Conservation (phyloP, 2,888 invertebrate genomes). For the Nycteola revayana region DNA sequence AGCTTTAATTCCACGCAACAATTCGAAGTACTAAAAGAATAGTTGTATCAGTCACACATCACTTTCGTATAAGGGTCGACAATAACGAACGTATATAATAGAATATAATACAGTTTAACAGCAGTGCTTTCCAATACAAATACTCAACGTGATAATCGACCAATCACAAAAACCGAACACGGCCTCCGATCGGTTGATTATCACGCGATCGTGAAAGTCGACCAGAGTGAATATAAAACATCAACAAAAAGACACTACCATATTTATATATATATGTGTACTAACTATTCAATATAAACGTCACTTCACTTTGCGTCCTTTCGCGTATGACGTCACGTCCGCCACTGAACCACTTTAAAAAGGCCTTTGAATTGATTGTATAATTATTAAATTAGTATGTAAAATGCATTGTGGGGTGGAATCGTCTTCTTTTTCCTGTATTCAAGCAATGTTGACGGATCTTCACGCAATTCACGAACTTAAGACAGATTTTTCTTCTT, state of each 20-base stretch:
- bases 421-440: not conserved
- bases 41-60: constrained; percentile 29
- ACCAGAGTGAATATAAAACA: constrained; percentile 42
- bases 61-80: constrained; percentile 29
- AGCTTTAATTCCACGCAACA: no score
- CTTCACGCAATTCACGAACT: not conserved
- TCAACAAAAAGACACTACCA: constrained; percentile 47
- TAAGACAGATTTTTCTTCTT: not conserved
- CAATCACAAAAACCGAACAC: constrained; percentile 18
- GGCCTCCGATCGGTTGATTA: constrained; percentile 18
- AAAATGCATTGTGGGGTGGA: not conserved
- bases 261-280: constrained; percentile 42
- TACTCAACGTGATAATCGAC: constrained; percentile 22
- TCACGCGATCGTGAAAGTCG: constrained; percentile 23
- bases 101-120: constrained; percentile 31
- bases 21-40: constrained; percentile 15
- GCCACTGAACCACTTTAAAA: not conserved
- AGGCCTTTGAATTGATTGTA: not conserved
- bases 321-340: constrained; percentile 30
- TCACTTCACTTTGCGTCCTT: constrained; percentile 48
- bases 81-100: constrained; percentile 24
- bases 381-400: not conserved
- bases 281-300: constrained; percentile 49
- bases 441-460: not conserved
- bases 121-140: constrained; percentile 33